Evolutionary conservation across 2,113 vertebrate species (phyloP).

Genomic region (Pleuronectes platessa): DNA sequence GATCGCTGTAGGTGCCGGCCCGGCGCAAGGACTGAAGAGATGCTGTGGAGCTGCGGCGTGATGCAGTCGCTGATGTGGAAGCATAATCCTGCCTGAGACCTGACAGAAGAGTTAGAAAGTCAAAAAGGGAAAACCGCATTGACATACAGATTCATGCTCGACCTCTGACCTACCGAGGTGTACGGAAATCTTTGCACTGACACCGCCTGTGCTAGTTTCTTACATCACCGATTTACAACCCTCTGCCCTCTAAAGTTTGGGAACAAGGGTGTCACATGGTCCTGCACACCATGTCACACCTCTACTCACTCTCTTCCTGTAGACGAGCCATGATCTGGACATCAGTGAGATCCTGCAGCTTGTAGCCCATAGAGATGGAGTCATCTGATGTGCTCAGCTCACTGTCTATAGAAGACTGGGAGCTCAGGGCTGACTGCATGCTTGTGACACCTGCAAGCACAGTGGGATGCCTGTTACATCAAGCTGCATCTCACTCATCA

Average conservation of each 20-base stretch:
- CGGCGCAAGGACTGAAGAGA: constrained; percentile 90
- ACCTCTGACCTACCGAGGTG: too few species aligned
- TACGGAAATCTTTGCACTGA: too few species aligned
- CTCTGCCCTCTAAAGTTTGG: neutral
- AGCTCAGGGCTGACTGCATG: constrained; percentile 88
- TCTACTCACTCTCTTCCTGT: constrained; percentile 90
- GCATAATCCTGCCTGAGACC: constrained; percentile 92
- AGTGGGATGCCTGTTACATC: constrained; percentile 20
- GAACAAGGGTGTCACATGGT: too few species aligned
- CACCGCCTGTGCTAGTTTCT: neutral
- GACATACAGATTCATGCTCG: too few species aligned
- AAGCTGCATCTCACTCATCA: neutral
- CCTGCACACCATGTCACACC: neutral
- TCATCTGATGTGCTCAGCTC: constrained; percentile 93
- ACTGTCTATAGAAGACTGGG: constrained; percentile 93
- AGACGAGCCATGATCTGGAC: constrained; percentile 95
- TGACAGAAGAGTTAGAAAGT: constrained; percentile 50
- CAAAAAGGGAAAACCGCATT: neutral
- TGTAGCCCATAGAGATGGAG: constrained; percentile 95
- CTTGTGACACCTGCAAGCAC: constrained; percentile 81
- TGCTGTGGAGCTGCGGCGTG: constrained; percentile 89
- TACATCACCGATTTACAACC: neutral
- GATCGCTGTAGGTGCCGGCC: constrained; percentile 90
- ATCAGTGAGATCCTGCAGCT: constrained; percentile 93
- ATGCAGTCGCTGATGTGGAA: constrained; percentile 88